Evolutionary conservation across 2,888 invertebrate genomes (phyloP).

Genomic region (Polymixis lichenea): DNA sequence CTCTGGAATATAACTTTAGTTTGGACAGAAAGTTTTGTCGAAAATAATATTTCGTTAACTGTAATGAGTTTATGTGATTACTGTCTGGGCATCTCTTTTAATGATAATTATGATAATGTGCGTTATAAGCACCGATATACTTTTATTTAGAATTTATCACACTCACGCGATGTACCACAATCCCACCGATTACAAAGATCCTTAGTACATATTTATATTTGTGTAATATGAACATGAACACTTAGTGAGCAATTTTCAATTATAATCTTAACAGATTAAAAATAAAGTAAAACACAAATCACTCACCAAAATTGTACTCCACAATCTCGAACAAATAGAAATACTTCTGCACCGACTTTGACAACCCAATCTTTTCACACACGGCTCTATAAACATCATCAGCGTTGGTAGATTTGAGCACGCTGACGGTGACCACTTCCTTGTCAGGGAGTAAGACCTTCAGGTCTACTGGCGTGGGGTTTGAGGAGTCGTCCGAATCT

Average conservation of each 20-base stretch:
- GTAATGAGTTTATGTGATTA: not conserved
- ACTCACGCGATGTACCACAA: not conserved
- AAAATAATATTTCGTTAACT: not conserved
- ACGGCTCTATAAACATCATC: conserved; percentile 97
- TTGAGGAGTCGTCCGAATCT: conserved; percentile 96
- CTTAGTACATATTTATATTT: not conserved
- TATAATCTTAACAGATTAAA: not conserved
- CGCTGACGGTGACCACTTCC: conserved; percentile 96
- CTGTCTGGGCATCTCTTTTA: too few relatives aligned
- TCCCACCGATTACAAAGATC: not conserved
- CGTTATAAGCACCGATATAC: not conserved
- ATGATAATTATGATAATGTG: too few relatives aligned
- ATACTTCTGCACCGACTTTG: conserved; percentile 95
- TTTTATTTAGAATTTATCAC: not conserved
- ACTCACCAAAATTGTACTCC: conserved; percentile 98
- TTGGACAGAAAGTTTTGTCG: too few relatives aligned
- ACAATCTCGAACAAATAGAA: conserved; percentile 99
- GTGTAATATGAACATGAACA: not conserved
- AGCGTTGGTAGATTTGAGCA: conserved; percentile 96
- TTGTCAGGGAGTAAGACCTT: conserved; percentile 97
- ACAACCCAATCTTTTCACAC: conserved; percentile 95
- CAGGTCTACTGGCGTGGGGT: conserved; percentile 94
- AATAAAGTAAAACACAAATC: conserved; percentile 38
- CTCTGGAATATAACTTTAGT: not conserved
- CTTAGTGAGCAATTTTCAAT: not conserved